A percentile compares a stretch with the other conserved stretches of the same genome.
These are phyloP conservation scores for Axis porcinus DNA, from an alignment of 2,113 vertebrate species.

Conservation along the genomic window DNA sequence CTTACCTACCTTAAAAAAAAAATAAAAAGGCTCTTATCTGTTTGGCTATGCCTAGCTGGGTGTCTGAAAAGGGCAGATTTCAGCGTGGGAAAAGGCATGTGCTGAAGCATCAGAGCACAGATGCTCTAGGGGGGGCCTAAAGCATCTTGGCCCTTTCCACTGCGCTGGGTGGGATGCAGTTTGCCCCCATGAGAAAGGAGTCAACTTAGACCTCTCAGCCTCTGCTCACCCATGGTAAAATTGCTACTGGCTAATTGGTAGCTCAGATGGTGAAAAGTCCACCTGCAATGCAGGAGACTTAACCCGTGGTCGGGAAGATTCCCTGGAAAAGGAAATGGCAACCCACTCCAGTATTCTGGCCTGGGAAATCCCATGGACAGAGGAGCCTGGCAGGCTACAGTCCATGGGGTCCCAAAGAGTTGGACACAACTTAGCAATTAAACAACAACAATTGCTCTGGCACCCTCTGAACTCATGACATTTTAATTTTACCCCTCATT, in stretches of 20 bases:
- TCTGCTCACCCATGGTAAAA: neutral
- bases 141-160: neutral
- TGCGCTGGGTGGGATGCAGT: rapidly evolving
- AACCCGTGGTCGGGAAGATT: neutral
- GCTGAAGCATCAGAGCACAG: neutral
- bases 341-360: neutral
- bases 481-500: neutral
- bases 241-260: neutral
- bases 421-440: neutral
- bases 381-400: neutral
- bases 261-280: neutral
- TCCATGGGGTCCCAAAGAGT: neutral
- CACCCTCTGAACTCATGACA: neutral
- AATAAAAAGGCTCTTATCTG: neutral
- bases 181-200: neutral
- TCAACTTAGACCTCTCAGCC: neutral
- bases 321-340: neutral
- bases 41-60: neutral
- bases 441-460: neutral
- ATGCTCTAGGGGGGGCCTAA: neutral
- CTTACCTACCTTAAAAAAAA: neutral
- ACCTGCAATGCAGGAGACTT: neutral
- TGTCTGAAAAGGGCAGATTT: neutral
- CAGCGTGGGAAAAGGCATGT: neutral
- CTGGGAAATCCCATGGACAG: neutral